phyloP scores from a whole-genome alignment of 2,888 invertebrate genomes.

The Aleiodes testaceus region DNA sequence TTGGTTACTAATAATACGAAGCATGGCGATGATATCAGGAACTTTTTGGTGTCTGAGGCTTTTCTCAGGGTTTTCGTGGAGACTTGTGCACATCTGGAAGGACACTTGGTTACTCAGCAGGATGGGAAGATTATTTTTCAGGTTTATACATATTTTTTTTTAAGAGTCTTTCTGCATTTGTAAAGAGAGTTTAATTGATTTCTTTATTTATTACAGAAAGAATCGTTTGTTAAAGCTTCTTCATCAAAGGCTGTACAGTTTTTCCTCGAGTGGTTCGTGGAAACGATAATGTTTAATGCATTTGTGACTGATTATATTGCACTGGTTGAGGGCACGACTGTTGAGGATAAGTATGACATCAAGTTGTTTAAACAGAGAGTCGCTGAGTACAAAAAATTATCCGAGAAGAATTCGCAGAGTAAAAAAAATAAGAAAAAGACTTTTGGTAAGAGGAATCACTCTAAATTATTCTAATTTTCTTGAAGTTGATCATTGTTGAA shows the following conservation, averaged over 20 bases:
- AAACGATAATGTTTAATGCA: constrained; percentile 89
- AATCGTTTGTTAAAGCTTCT: constrained; percentile 80
- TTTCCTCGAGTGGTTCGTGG: constrained; percentile 90
- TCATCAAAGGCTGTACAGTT: constrained; percentile 80
- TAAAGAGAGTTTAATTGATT: constrained; percentile 36
- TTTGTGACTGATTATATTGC: constrained; percentile 77
- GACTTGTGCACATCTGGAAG: constrained; percentile 55
- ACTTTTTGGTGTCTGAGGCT: constrained; percentile 85
- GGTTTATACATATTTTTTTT: constrained; percentile 58
- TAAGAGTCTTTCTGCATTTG: constrained; percentile 4
- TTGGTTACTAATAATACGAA: constrained; percentile 71
- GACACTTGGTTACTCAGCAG: constrained; percentile 61
- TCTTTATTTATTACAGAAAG: constrained; percentile 77
- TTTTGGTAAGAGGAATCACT: constrained; percentile 55
- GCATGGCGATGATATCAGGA: constrained; percentile 76
- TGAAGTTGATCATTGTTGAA: background rate
- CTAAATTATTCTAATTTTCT: background rate
- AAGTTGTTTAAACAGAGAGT: constrained; percentile 54
- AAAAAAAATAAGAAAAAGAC: constrained; percentile 60
- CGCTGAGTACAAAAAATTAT: constrained; percentile 51
- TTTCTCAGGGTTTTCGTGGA: constrained; percentile 86
- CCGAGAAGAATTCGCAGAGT: constrained; percentile 48
- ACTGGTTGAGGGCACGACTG: constrained; percentile 55
- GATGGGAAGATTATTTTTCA: constrained; percentile 72
- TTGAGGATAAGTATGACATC: constrained; percentile 50